Conservation (phyloP, 64 coral and sea anemone species). For the Montipora capricornis region DNA sequence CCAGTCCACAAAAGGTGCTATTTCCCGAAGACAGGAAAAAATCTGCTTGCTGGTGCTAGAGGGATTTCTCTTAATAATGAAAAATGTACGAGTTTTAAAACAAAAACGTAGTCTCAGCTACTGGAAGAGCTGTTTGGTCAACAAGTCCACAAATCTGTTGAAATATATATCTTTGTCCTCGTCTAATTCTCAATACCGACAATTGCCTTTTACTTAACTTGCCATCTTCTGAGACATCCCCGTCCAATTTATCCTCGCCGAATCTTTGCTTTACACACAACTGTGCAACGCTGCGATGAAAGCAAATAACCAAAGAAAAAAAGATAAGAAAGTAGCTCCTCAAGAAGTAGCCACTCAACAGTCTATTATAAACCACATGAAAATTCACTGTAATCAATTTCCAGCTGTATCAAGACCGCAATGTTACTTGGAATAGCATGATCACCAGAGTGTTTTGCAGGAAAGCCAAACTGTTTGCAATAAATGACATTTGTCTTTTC, state of each 20-base stretch:
- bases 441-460: too few species aligned
- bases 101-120: too few species aligned
- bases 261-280: conserved; percentile 24
- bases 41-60: too few species aligned
- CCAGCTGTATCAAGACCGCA: too few species aligned
- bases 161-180: conserved; percentile 33
- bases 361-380: background rate
- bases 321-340: background rate
- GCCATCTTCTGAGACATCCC: background rate
- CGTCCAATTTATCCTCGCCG: background rate
- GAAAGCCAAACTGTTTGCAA: too few species aligned
- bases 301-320: background rate
- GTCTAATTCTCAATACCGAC: background rate
- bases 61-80: too few species aligned
- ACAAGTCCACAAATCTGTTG: conserved; percentile 29
- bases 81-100: too few species aligned
- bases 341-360: too few species aligned
- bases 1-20: background rate
- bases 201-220: conserved; percentile 22
- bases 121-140: background rate
- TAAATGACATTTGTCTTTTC: too few species aligned
- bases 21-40: too few species aligned
- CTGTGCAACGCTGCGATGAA: conserved; percentile 11
- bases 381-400: too few species aligned
- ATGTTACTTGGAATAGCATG: too few species aligned